Base-by-base conservation (phyloP, 2,797 vertebrate species). In the Schizopygopsis malacanthus region DNA sequence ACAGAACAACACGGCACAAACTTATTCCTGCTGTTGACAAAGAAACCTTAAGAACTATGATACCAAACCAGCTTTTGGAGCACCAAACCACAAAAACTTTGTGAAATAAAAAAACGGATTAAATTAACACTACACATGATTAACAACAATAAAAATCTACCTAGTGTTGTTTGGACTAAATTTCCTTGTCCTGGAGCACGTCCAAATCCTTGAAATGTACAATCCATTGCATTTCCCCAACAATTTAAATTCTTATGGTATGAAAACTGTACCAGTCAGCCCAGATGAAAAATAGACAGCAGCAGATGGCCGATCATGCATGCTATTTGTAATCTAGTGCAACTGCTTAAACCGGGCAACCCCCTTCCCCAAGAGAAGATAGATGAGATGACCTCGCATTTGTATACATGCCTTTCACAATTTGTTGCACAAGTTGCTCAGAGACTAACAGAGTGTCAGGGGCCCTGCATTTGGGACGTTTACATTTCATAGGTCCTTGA, bases 401-500 rank as follows among this genome's bases (percentile, higher is more conserved):
- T 82, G 79, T 25, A 73, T 52, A 82, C 78, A 54, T 13, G 41
- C 50, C 50, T 79, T 69, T 13, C 0, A 54, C 80, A 83, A 54
- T 80, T 37, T 85, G 82, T n/a, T 52, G 43, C 25, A n/a, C 65
- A 59, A 65, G 20, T 75, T 71, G 69, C 80, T 69, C 54, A 33
- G 83, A 82, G 69, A 28, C 67, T 43, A 63, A 82, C 71, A 41
- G 39, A 56, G 22, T n/a, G 82, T 56, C 56, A 33, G 11, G 63
- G 47, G 72, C 79, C 69, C 75, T 77, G 73, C 72, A 72, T 75
- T 84, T 37, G 20, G 63, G 81, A 91, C 86, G 90, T 92, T 92
- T 91, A 91, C 76, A 84, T 89, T 90, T 80, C 83, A 75, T 73
- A 50, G 10, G 86, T 88, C 85, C 70, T 16, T 85, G 88, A 86